A percentile compares a stretch with the other conserved stretches of the same genome.
phyloP scores from a whole-genome alignment of 1,140 invertebrate genomes.

The Conus betulinus region DNA sequence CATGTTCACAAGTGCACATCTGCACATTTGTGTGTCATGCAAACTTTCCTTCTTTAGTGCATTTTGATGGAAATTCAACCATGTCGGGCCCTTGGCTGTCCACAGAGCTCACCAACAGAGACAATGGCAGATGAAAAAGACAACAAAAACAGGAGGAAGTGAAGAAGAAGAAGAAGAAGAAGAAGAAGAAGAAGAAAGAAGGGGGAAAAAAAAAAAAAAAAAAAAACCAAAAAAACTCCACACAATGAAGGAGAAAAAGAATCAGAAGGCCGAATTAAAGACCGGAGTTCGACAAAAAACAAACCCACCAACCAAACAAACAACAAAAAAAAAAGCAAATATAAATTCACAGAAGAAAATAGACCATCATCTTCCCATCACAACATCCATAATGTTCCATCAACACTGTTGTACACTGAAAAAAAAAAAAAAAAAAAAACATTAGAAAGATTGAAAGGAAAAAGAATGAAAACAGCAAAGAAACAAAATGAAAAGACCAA shows the following conservation, averaged over 20 bases:
- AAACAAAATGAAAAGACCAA: background rate
- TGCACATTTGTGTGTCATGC: no score
- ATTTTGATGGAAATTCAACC: no score
- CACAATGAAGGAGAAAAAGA: background rate
- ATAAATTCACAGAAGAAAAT: background rate
- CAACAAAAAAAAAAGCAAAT: background rate
- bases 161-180: slow-evolving; percentile 24
- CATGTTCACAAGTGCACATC: no score
- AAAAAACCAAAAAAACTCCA: background rate
- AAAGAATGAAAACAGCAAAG: background rate
- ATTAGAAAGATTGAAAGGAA: background rate
- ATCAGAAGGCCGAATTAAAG: slow-evolving; percentile 9
- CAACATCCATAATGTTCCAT: background rate
- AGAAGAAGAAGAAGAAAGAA: slow-evolving; percentile 7
- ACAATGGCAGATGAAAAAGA: background rate
- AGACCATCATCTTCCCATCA: background rate
- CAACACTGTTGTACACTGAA: background rate
- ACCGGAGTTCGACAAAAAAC: slow-evolving; percentile 3
- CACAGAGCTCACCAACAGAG: background rate
- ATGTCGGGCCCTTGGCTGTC: no score
- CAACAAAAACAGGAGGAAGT: no score
- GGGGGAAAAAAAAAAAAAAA: background rate
- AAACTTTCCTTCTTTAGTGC: no score
- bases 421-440: no score
- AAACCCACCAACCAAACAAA: slow-evolving; percentile 4